These are phyloP conservation scores for Clistopyga incitator DNA, from an alignment of 2,888 invertebrate genomes.

Conservation along the genomic window DNA sequence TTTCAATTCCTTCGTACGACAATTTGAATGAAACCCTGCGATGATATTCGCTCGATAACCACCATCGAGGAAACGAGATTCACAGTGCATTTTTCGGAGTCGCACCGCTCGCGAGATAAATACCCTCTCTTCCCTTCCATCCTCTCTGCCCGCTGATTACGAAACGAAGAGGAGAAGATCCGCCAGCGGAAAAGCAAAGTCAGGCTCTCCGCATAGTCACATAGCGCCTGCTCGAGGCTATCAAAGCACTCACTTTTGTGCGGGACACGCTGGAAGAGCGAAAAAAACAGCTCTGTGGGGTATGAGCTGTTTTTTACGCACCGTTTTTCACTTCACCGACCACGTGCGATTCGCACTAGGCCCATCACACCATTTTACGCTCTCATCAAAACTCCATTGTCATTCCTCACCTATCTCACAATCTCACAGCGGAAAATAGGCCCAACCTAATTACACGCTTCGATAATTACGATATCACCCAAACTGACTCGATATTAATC, in stretches of 20 bases:
- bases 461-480: conserved; percentile 51
- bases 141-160: conserved; percentile 53
- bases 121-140: conserved; percentile 30
- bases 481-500: conserved; percentile 34
- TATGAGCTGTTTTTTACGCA: conserved; percentile 35
- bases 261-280: conserved; percentile 40
- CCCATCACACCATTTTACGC: conserved; percentile 38
- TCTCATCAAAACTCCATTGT: conserved; percentile 13
- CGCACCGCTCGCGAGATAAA: conserved; percentile 55
- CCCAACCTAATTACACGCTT: conserved; percentile 38
- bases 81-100: conserved; percentile 28
- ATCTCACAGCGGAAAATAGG: conserved; percentile 12
- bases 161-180: conserved; percentile 46
- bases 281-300: conserved; percentile 6
- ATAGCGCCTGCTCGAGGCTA: not conserved
- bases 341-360: not conserved
- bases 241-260: conserved; percentile 50
- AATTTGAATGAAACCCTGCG: not conserved
- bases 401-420: not conserved
- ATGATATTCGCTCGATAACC: not conserved
- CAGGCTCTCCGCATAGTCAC: conserved; percentile 5
- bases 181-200: conserved; percentile 18
- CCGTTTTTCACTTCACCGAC: conserved; percentile 53
- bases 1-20: not conserved
- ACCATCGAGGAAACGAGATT: conserved; percentile 27